Conservation (phyloP, 2,888 invertebrate species). For the Papilio elwesi region DNA sequence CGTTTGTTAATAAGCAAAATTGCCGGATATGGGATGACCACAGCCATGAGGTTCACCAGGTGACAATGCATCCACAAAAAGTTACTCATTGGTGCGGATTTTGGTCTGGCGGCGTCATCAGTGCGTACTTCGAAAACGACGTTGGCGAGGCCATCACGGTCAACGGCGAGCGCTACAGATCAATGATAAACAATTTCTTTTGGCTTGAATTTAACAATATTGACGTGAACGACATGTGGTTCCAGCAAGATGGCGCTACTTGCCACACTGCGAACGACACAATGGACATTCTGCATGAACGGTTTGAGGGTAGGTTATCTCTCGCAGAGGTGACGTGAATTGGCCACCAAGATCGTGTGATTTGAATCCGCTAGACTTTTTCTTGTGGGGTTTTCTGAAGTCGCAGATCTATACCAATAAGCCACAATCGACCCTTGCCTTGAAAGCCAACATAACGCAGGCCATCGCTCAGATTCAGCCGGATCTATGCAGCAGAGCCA, state of each 20-base stretch:
- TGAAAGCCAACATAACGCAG: no score
- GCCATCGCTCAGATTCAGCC: no score
- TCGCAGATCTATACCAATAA: no score
- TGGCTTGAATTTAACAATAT: constrained; percentile 27
- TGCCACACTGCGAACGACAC: constrained; percentile 48
- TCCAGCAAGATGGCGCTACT: constrained; percentile 37
- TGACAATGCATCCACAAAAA: constrained; percentile 54
- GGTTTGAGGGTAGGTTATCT: no score
- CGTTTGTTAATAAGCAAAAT: constrained; percentile 54
- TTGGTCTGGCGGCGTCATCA: constrained; percentile 57
- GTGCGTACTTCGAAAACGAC: constrained; percentile 55
- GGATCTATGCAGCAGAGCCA: no score
- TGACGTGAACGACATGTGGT: constrained; percentile 25
- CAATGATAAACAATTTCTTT: constrained; percentile 48
- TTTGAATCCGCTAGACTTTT: no score
- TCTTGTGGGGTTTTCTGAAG: no score
- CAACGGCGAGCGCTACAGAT: constrained; percentile 47
- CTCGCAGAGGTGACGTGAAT: no score
- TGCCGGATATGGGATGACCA: constrained; percentile 42
- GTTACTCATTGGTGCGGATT: constrained; percentile 62
- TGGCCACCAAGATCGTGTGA: no score
- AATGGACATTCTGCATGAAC: no score
- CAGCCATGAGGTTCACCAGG: constrained; percentile 40
- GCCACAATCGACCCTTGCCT: no score
- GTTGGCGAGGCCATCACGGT: constrained; percentile 49